Evolutionary conservation across 1,140 invertebrate species (phyloP).

Genomic region (Manduca sexta): DNA sequence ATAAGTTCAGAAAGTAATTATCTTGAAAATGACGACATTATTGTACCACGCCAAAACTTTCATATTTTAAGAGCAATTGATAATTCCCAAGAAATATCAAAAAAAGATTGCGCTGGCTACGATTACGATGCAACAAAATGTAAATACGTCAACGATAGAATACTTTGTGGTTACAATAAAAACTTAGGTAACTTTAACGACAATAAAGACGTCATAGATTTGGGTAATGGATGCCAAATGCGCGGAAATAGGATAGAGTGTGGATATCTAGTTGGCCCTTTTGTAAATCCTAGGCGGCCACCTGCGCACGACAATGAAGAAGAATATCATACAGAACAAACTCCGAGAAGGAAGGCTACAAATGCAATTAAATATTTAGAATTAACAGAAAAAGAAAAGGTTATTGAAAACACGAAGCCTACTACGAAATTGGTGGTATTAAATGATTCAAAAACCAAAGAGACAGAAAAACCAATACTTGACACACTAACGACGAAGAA

Average conservation of each 20-base stretch:
- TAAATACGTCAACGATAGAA: slow-evolving; percentile 31
- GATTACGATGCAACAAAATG: slow-evolving; percentile 40
- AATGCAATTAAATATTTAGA: background rate
- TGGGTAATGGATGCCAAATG: slow-evolving; percentile 37
- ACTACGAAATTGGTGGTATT: background rate
- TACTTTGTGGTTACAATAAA: slow-evolving; percentile 53
- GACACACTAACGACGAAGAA: too few species aligned
- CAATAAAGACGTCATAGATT: slow-evolving; percentile 16
- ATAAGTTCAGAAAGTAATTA: slow-evolving; percentile 5
- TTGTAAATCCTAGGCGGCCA: slow-evolving; percentile 22
- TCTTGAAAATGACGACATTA: background rate
- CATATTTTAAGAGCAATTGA: background rate
- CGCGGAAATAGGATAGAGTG: slow-evolving; percentile 51
- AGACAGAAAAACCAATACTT: too few species aligned
- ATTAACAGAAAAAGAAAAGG: background rate
- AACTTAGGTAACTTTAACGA: slow-evolving; percentile 29
- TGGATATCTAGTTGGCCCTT: slow-evolving; percentile 36
- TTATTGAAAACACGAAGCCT: background rate
- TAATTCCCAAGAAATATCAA: background rate
- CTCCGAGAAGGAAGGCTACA: background rate
- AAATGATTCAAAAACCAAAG: too few species aligned
- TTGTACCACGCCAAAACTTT: background rate
- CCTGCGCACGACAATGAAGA: slow-evolving; percentile 8
- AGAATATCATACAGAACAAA: background rate
- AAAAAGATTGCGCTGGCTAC: slow-evolving; percentile 27